phyloP scores from a whole-genome alignment of 2,113 vertebrate species.

The Pterocles gutturalis region DNA sequence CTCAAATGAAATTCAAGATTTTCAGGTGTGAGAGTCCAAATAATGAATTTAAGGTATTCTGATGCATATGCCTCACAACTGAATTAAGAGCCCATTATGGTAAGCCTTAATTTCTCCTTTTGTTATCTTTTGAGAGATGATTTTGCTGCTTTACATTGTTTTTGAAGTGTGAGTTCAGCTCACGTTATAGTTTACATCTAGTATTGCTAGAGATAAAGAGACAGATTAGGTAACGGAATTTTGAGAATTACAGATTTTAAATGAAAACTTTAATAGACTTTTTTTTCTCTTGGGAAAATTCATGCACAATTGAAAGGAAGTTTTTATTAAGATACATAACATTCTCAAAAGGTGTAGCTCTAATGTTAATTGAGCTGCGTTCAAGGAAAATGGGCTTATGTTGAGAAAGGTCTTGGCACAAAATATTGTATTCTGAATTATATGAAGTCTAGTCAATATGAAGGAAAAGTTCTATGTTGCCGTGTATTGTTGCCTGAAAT shows the following conservation, averaged over 20 bases:
- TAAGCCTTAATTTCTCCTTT: neutral
- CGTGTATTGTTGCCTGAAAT: neutral
- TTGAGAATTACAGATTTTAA: neutral
- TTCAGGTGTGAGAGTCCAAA: neutral
- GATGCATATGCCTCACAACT: neutral
- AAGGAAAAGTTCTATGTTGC: neutral
- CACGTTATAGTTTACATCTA: neutral
- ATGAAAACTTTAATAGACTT: neutral
- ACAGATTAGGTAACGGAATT: neutral
- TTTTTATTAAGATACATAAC: neutral
- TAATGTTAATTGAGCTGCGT: neutral
- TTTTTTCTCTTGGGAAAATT: neutral
- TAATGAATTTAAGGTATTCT: neutral
- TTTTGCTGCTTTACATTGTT: neutral
- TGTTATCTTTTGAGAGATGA: neutral
- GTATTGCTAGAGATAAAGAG: neutral
- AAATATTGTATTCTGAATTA: neutral
- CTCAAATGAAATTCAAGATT: neutral
- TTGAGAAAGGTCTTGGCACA: neutral
- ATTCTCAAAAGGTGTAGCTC: neutral
- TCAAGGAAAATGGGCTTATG: neutral
- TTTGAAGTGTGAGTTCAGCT: neutral
- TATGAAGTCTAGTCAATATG: neutral
- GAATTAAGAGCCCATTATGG: neutral
- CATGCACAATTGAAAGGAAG: neutral